Conservation (phyloP, 2,888 invertebrate genomes). For the Leistus spinibarbis region DNA sequence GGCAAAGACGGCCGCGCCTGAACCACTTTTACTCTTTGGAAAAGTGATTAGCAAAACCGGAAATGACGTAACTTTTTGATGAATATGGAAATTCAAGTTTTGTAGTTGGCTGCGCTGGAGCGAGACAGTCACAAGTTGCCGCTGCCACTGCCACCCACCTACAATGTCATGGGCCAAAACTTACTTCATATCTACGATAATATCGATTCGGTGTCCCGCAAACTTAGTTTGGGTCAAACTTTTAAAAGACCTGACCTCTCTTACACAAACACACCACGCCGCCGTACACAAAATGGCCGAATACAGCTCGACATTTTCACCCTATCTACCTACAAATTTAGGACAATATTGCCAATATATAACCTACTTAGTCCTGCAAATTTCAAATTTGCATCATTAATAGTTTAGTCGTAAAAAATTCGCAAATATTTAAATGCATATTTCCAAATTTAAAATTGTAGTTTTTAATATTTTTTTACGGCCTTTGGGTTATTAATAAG, state of each 20-base stretch:
- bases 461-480: too few relatives aligned
- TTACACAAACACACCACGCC: too few relatives aligned
- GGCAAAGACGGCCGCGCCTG: background rate
- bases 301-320: too few relatives aligned
- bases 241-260: background rate
- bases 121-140: constrained; percentile 4
- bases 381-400: too few relatives aligned
- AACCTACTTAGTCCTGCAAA: too few relatives aligned
- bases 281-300: background rate
- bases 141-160: background rate
- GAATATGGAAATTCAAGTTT: constrained; percentile 39
- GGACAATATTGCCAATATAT: too few relatives aligned
- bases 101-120: constrained; percentile 4
- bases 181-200: background rate
- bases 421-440: too few relatives aligned
- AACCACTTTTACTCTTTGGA: constrained; percentile 34
- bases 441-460: too few relatives aligned
- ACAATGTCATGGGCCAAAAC: background rate
- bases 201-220: background rate
- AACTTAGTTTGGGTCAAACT: background rate
- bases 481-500: too few relatives aligned
- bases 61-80: constrained; percentile 37
- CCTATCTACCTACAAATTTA: too few relatives aligned
- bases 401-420: too few relatives aligned
- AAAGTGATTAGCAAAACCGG: constrained; percentile 36